phyloP scores from a whole-genome alignment of 2,797 vertebrate species.

The Chelon auratus region DNA sequence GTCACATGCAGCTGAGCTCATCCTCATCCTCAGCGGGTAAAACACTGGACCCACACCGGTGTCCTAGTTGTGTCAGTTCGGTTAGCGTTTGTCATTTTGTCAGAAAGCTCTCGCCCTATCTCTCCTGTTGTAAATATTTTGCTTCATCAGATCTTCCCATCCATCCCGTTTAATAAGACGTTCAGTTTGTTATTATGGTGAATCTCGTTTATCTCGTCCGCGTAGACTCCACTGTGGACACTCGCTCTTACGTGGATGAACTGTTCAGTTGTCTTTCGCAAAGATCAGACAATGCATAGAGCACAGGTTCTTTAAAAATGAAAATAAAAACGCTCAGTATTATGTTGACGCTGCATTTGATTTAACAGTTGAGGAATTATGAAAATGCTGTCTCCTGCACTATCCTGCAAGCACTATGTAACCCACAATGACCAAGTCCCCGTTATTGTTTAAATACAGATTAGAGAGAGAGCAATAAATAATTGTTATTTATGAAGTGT shows the following conservation, averaged over 20 bases:
- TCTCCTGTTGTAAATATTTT: constrained; percentile 68
- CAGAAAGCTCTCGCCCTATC: constrained; percentile 4
- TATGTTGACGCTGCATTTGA: constrained; percentile 66
- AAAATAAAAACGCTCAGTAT: constrained; percentile 36
- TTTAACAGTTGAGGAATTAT: constrained; percentile 62
- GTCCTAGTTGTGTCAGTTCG: constrained; percentile 68
- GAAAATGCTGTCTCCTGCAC: constrained; percentile 67
- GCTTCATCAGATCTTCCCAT: constrained; percentile 50
- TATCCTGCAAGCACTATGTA: constrained; percentile 75
- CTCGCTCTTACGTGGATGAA: constrained; percentile 51
- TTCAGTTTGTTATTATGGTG: constrained; percentile 58
- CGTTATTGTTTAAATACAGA: constrained; percentile 72
- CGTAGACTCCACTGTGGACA: constrained; percentile 36
- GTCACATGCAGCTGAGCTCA: constrained; percentile 45
- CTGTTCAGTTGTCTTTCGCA: constrained; percentile 52
- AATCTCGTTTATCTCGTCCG: constrained; percentile 55
- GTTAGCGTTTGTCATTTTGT: constrained; percentile 55
- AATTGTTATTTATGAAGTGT: constrained; percentile 83
- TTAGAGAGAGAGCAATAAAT: constrained; percentile 79
- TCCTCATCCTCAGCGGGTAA: constrained; percentile 42
- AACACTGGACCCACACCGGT: constrained; percentile 67
- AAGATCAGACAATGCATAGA: constrained; percentile 39
- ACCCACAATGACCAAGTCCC: constrained; percentile 63
- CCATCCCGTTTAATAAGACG: constrained; percentile 21
- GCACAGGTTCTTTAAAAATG: constrained; percentile 49